Base-by-base conservation (phyloP, 2,113 vertebrate genomes). In the Malurus alboscapulatus region DNA sequence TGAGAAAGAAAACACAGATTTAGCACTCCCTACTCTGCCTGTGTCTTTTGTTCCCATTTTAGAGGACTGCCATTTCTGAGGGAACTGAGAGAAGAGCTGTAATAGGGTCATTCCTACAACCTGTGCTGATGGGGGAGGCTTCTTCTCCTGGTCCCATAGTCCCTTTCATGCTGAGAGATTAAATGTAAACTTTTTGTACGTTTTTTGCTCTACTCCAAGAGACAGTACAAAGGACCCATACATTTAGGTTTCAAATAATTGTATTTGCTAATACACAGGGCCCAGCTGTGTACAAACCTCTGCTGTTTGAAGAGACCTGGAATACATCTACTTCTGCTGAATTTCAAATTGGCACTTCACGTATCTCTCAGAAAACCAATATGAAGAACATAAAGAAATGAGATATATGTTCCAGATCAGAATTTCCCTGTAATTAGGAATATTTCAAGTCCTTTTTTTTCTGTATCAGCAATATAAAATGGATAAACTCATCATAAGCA, bases 391-490 rank as follows among this genome's bases (percentile, higher is more conserved):
- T 57, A 78, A 96, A 96, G 92, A 93, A 94, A 67, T 22, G 13
- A 82, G 84, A 92, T 88, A 32, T 54, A 78, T 91, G 92, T 93
- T 96, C 78, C 94, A 88, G 73, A 78, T 88, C 83, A 92, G 79
- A 96, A 84, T 86, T 92, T 93, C 65, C 82, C 45, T 59, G 17
- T 92, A 96, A 95, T 97, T 96, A 97, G 34, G 90, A 95, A 81
- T 87, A 94, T 94, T 96, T 95, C 57, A 91, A 95, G 76, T 73
- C 74, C 17, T 90, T 32, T 79, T 78, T 78, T 94, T 93, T 88
- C 83, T 93, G 7, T 96, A 96, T 94, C 72, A 81, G 21, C 95
- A 77, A 95, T 75, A 62, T 79, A 73, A 16, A 69, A 87, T 38
- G 40, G 34, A 83, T 96, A 97, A 96, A 75, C 48, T 67, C 50